Evolutionary conservation across 2,113 vertebrate species (phyloP).

Genomic region (Protobothrops mucrosquamatus): DNA sequence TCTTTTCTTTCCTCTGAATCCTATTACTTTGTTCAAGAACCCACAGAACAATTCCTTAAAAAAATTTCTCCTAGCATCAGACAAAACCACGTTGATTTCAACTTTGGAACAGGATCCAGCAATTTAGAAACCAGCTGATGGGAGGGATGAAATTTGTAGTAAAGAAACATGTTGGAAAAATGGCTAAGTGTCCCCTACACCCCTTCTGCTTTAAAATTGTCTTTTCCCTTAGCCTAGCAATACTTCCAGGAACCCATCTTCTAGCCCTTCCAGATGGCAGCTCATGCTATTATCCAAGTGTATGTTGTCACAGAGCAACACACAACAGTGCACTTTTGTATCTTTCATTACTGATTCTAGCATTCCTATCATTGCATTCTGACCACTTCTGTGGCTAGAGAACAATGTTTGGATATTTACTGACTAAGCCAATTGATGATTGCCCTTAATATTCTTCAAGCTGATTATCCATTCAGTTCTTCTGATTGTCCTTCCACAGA

Average conservation of each 20-base stretch:
- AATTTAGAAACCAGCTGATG: background rate
- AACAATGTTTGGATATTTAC: background rate
- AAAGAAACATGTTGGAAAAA: background rate
- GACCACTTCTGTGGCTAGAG: background rate
- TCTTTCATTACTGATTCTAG: background rate
- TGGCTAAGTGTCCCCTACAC: background rate
- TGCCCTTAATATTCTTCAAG: background rate
- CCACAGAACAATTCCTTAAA: background rate
- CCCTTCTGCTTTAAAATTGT: background rate
- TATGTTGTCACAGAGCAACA: background rate
- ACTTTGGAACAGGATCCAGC: background rate
- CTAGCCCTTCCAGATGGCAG: background rate
- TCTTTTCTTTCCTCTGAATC: background rate
- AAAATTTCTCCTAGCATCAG: background rate
- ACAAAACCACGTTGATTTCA: background rate
- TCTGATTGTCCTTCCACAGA: background rate
- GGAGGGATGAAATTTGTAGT: background rate
- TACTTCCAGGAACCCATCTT: background rate
- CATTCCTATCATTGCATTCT: background rate
- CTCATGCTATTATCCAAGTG: background rate
- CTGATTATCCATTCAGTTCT: background rate
- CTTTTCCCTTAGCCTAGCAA: background rate
- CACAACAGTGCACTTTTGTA: background rate
- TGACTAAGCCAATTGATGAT: background rate
- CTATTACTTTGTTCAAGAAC: background rate